A percentile compares a stretch with the other conserved stretches of the same genome.
These are phyloP conservation scores for Pocillopora verrucosa DNA, from an alignment of 64 coral and sea anemone species.

Conservation along the genomic window DNA sequence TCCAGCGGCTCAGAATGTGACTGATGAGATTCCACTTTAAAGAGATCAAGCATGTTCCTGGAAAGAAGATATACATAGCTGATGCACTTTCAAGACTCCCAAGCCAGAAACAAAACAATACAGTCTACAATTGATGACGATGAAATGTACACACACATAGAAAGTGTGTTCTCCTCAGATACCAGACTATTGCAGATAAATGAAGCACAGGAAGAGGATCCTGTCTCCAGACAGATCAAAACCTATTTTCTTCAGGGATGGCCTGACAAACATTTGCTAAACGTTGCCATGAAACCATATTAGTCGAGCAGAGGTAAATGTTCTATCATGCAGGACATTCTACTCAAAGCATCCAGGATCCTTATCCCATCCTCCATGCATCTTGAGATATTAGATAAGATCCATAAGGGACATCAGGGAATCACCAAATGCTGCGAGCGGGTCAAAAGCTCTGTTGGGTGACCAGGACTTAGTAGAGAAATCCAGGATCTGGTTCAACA, in stretches of 20 bases:
- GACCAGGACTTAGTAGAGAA: conserved; percentile 36
- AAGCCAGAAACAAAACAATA: neutral
- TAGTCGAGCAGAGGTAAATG: conserved; percentile 13
- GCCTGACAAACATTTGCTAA: conserved; percentile 40
- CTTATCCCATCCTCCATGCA: conserved; percentile 45
- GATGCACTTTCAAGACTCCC: conserved; percentile 19
- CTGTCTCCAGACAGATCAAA: conserved; percentile 54
- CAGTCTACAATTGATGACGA: conserved; percentile 14
- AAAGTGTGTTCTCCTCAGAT: conserved; percentile 47
- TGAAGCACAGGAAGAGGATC: conserved; percentile 42
- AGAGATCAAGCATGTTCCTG: neutral
- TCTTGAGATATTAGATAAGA: conserved; percentile 42
- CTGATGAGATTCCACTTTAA: conserved; percentile 5
- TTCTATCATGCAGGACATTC: conserved; percentile 32
- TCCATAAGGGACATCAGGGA: conserved; percentile 51
- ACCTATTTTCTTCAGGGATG: conserved; percentile 3
- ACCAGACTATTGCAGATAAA: conserved; percentile 1
- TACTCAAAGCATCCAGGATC: conserved; percentile 44
- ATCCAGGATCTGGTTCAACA: conserved; percentile 29
- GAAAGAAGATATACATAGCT: neutral
- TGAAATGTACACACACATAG: conserved; percentile 31
- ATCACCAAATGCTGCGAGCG: conserved; percentile 44
- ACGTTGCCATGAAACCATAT: conserved; percentile 31
- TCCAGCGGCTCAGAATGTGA: conserved; percentile 6
- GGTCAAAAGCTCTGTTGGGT: conserved; percentile 58